These are phyloP conservation scores for Takifugu ocellatus DNA, from an alignment of 2,797 vertebrate genomes.

Conservation along the genomic window DNA sequence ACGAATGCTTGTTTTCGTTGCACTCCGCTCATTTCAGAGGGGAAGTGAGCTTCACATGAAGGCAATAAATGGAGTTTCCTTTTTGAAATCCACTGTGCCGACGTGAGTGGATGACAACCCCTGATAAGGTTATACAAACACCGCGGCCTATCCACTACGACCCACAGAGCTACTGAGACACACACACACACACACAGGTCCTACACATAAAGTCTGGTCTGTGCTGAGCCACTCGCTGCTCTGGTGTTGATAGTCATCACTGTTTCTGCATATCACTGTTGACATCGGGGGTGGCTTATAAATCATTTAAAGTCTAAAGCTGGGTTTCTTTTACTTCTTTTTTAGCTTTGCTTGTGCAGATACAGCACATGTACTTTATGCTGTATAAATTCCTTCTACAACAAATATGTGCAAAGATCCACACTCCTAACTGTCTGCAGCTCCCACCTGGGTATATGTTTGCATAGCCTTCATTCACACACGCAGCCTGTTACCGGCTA, in stretches of 20 bases:
- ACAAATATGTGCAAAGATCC: too few relatives aligned
- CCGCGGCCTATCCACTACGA: constrained; percentile 35
- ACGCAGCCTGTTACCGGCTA: too few relatives aligned
- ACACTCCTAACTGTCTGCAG: too few relatives aligned
- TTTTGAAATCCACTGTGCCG: constrained; percentile 60
- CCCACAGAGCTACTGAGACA: constrained; percentile 28
- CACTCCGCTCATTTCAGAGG: constrained; percentile 28
- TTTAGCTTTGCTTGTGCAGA: constrained; percentile 23
- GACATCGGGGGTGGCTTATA: constrained; percentile 18
- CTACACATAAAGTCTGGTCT: not conserved
- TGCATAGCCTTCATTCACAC: too few relatives aligned
- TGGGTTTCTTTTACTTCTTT: not conserved
- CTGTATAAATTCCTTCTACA: too few relatives aligned
- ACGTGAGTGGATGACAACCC: constrained; percentile 67
- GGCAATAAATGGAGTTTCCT: constrained; percentile 72
- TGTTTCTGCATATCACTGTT: constrained; percentile 38
- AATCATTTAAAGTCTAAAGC: constrained; percentile 35
- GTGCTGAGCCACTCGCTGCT: constrained; percentile 5
- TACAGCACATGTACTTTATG: constrained; percentile 18
- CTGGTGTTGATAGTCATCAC: constrained; percentile 6
- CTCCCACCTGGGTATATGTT: too few relatives aligned
- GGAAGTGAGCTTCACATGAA: constrained; percentile 56
- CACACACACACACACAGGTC: constrained; percentile 7
- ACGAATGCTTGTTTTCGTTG: constrained; percentile 56
- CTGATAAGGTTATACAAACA: constrained; percentile 78